Evolutionary conservation across 1,140 invertebrate species (phyloP).

Genomic region (Neuroterus valhalla): DNA sequence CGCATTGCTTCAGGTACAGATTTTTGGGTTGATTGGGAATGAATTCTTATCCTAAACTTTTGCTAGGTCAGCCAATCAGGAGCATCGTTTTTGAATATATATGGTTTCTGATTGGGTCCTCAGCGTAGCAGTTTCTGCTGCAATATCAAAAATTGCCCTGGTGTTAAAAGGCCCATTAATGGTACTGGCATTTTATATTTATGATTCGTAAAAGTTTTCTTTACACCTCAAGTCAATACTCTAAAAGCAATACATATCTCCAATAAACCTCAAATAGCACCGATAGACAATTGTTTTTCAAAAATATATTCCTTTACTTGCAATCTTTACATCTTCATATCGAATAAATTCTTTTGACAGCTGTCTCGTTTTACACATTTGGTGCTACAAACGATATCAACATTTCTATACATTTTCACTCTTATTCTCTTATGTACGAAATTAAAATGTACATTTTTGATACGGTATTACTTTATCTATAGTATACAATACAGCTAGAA

Average conservation of each 20-base stretch:
- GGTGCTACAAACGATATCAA: conserved; percentile 19
- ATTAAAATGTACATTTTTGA: conserved; percentile 12
- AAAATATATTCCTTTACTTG: conserved; percentile 37
- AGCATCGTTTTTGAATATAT: too few relatives aligned
- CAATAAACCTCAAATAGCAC: conserved; percentile 37
- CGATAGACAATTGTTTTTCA: conserved; percentile 41
- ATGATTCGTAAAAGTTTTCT: conserved; percentile 32
- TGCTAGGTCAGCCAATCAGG: too few relatives aligned
- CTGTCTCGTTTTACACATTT: background rate
- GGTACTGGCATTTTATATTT: background rate
- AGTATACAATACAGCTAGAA: conserved; percentile 7
- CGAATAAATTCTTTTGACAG: conserved; percentile 16
- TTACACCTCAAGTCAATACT: conserved; percentile 25
- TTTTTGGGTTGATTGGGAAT: too few relatives aligned
- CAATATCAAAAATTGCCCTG: too few relatives aligned
- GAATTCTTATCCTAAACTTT: too few relatives aligned
- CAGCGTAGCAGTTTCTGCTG: too few relatives aligned
- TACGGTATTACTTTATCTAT: background rate
- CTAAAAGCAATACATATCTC: background rate
- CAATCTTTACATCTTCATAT: conserved; percentile 32
- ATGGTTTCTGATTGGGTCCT: too few relatives aligned
- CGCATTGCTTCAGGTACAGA: too few relatives aligned
- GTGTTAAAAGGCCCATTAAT: too few relatives aligned
- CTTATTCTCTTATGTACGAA: conserved; percentile 9
- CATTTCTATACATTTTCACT: background rate